Evolutionary conservation across 2,113 vertebrate genomes (phyloP), one percentile per base, ranked within the genome.

Genomic region (Tragelaphus imberbis): DNA sequence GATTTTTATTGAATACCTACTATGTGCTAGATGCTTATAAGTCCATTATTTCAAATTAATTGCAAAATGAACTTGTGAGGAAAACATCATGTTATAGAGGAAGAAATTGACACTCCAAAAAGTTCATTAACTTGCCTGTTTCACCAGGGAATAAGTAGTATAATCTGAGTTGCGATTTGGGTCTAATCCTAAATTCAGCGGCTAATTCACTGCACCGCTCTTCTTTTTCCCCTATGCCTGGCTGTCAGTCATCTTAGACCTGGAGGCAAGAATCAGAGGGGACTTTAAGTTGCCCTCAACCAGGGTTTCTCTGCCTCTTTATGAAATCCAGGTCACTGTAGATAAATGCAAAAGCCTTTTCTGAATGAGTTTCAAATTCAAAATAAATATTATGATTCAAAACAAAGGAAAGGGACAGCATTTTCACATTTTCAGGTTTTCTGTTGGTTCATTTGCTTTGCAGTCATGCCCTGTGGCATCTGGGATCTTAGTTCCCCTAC

Each of bases 341-440:
- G 27, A 56, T 94, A 91, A 96, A 92, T 84, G 80, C 40, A 85
- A n/a, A 94, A 86, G 58, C 71, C 27, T 75, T 71, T 88, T 90
- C 92, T 68, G 71, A 90, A 84, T 93, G 87, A 90, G 15, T 90
- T 95, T 92, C 84, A 92, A 59, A 85, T 84, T 96, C 49, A 90
- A 97, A 84, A 82, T 84, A 97, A 84, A 55, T 81, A 53, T 61
- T 61, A 56, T 30, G 21, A 90, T 88, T 90, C 53, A 85, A 91
- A 95, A 86, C 7, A 86, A 94, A 96, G 81, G 21, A 53, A 79
- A 58, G 58, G n/a, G 44, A 87, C 44, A 40, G 63, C 14, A 3
- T 88, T 86, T 89, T 82, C 17, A 17, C 71, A 27, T 77, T 77
- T 44, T 77, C 71, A 44, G 71, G 40, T 85, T 84, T 95, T 88